These are phyloP conservation scores for Nomada fucata DNA, from an alignment of 2,888 invertebrate species.

Conservation along the genomic window DNA sequence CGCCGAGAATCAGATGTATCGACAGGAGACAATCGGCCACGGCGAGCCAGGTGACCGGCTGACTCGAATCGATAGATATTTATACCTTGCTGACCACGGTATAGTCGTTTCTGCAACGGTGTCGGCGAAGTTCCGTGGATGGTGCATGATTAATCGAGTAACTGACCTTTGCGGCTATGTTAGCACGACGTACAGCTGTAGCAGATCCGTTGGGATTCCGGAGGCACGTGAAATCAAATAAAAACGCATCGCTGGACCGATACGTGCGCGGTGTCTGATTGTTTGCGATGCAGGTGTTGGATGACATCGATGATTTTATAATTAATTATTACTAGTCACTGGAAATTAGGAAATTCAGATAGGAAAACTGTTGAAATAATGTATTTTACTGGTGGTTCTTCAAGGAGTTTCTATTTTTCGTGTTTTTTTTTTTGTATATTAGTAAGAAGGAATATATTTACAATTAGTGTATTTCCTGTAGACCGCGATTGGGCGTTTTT, in stretches of 20 bases:
- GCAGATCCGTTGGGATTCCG: slow-evolving; percentile 13
- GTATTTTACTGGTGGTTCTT: too few relatives aligned
- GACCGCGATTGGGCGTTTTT: too few relatives aligned
- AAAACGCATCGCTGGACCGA: slow-evolving; percentile 30
- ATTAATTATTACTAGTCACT: slow-evolving; percentile 8
- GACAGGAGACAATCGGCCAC: background rate
- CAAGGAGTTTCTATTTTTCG: too few relatives aligned
- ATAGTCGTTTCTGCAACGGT: slow-evolving; percentile 21
- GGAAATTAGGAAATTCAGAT: too few relatives aligned
- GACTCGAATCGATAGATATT: slow-evolving; percentile 70
- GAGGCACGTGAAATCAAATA: slow-evolving; percentile 28
- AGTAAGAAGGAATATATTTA: too few relatives aligned
- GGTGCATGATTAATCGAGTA: slow-evolving; percentile 70
- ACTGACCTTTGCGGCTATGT: slow-evolving; percentile 59
- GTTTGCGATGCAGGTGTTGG: background rate
- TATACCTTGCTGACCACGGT: slow-evolving; percentile 33
- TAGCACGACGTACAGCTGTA: slow-evolving; percentile 35
- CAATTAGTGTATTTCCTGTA: too few relatives aligned
- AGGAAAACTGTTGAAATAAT: too few relatives aligned
- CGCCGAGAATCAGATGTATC: background rate
- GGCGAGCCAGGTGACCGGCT: slow-evolving; percentile 44
- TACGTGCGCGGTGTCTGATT: slow-evolving; percentile 7
- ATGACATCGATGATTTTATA: background rate
- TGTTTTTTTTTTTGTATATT: too few relatives aligned
- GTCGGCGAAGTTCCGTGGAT: slow-evolving; percentile 52